Evolutionary conservation across 2,113 vertebrate species (phyloP).

Genomic region (Corynorhinus townsendii): DNA sequence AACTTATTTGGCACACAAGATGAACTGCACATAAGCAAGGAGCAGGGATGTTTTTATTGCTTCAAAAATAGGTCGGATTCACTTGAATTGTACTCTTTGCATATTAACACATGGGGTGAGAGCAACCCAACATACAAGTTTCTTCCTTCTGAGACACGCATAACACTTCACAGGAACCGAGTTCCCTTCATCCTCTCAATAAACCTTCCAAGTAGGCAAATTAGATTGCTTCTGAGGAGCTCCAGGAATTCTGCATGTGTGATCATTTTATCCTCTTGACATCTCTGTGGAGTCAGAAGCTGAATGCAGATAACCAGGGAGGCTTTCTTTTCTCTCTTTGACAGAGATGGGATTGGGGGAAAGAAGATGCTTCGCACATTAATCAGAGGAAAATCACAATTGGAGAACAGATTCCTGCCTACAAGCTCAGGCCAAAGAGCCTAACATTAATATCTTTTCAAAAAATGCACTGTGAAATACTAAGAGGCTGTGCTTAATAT

Average conservation of each 20-base stretch:
- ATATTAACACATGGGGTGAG: neutral
- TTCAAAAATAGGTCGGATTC: neutral
- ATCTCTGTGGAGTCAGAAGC: neutral
- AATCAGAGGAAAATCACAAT: neutral
- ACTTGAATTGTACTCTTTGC: neutral
- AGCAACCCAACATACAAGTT: accelerated
- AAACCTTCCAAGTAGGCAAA: conserved; percentile 51
- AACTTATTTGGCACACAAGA: neutral
- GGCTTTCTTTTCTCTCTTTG: neutral
- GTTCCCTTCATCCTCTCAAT: conserved; percentile 20
- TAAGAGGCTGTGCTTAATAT: neutral
- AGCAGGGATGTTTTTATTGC: neutral
- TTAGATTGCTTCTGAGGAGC: conserved; percentile 22
- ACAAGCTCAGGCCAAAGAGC: neutral
- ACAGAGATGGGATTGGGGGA: neutral
- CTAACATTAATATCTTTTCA: neutral
- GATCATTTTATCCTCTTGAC: neutral
- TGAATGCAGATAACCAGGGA: neutral
- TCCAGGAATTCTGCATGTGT: neutral
- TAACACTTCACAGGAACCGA: conserved; percentile 16
- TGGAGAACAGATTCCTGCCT: neutral
- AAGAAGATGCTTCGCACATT: neutral
- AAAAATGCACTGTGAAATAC: neutral
- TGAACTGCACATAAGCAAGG: neutral
- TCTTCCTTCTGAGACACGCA: neutral